Conservation (phyloP, 2,797 vertebrate species). For the Triplophysa bombifrons region DNA sequence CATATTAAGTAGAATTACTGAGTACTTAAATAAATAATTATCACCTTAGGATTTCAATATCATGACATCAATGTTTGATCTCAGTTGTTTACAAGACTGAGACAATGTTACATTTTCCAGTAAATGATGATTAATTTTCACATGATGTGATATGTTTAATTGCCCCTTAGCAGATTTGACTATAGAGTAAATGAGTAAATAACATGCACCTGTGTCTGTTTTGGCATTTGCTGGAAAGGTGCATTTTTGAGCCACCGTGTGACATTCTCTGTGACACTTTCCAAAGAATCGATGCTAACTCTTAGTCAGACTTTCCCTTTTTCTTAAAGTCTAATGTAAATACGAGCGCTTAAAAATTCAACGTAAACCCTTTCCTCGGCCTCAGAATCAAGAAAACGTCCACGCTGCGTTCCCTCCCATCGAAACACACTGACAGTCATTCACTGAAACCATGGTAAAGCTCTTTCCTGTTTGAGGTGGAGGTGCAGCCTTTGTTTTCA, state of each 20-base stretch:
- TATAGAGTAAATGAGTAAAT: no score
- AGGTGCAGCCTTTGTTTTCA: constrained; percentile 9
- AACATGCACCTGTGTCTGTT: background rate
- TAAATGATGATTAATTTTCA: no score
- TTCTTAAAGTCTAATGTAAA: constrained; percentile 2
- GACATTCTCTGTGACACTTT: constrained; percentile 22
- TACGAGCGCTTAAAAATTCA: background rate
- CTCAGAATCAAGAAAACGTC: background rate
- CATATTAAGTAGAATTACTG: no score
- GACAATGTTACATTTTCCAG: no score
- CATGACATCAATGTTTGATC: no score
- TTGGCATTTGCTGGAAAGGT: background rate
- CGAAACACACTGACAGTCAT: constrained; percentile 24
- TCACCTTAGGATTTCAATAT: no score
- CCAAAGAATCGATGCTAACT: background rate
- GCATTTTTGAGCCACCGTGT: background rate
- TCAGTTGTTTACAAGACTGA: no score
- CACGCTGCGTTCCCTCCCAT: constrained; percentile 1
- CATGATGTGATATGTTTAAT: no score
- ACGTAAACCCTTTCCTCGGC: constrained; percentile 12
- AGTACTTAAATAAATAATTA: no score
- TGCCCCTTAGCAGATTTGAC: no score
- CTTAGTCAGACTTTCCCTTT: constrained; percentile 26
- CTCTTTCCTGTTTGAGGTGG: constrained; percentile 38
- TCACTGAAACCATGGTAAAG: constrained; percentile 21